Base-by-base conservation (phyloP, 1,140 invertebrate genomes). In the Papilio aristodemus region DNA sequence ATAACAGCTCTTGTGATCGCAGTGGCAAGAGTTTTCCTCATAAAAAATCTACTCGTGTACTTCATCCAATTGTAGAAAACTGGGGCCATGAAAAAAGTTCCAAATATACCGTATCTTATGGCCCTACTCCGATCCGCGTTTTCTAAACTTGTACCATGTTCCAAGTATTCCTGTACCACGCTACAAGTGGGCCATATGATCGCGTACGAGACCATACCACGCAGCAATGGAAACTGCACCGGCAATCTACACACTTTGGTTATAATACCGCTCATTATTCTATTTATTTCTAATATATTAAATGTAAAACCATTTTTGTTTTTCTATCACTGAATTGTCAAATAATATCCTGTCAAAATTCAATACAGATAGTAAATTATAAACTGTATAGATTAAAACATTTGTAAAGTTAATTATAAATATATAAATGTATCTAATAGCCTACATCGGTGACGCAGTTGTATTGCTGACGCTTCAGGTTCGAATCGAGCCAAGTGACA, bases 181-280 rank as follows among this genome's bases (percentile, higher is more conserved):
- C 94, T 94, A 46, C 93, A 94, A 0, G 92, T 83, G 0, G 95
- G 95, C 95, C 95, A 96, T 64, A 95, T 94, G 0, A 95, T 77
- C 0, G 93, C 92, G 76, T 97, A 97, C 0, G 95, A 94, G 0
- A 94, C 86, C 93, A 96, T 95, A 5, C 96, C 96, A 36, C 93
- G 91, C 1, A 91, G 41, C 59, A 93, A 73, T 2, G 92, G 92
- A 70, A 74, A 85, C 9, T 85, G 76, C 0, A 68, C 59, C 0
- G 83, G 79, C 1, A 82, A 60, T 32, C 70, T 72, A 0, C 68
- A 64, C 0, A 84, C 43, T 72, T 83, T 87, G 4, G 80, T 78
- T 0, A 84, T 37, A 10, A 83, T 70, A 8, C 74, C 73, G n/a
- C 64, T 76, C 79, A 78, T 84, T 54, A 8, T 43, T 60, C 0